Percentiles rank a stretch among this genome's conserved stretches.
Evolutionary conservation across 2,888 invertebrate genomes (phyloP).

Genomic region (Eupeodes latifasciatus): DNA sequence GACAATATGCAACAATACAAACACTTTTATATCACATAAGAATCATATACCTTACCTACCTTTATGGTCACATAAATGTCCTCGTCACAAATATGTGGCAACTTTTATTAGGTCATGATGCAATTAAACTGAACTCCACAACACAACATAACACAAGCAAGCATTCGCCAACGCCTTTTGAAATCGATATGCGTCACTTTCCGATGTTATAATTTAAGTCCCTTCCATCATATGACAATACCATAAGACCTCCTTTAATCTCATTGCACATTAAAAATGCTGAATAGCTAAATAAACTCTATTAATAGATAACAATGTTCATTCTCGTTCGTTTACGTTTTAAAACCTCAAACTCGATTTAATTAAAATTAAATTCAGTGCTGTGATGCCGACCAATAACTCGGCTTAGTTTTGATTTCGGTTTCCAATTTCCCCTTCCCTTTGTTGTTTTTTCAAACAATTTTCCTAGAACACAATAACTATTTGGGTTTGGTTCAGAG

Average conservation of each 20-base stretch:
- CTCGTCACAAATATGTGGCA: conserved; percentile 18
- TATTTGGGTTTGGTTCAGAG: background rate
- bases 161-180: conserved; percentile 27
- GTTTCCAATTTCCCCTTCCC: conserved; percentile 36
- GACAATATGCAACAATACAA: too few relatives aligned
- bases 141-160: background rate
- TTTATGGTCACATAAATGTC: background rate
- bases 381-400: conserved; percentile 14
- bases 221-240: background rate
- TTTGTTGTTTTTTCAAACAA: background rate
- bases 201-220: conserved; percentile 19
- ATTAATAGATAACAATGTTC: conserved; percentile 9
- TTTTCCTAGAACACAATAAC: conserved; percentile 42
- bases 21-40: too few relatives aligned
- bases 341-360: conserved; percentile 37
- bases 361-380: conserved; percentile 45
- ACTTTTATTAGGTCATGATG: conserved; percentile 12
- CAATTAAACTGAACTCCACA: conserved; percentile 1
- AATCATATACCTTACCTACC: background rate
- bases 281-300: conserved; percentile 24
- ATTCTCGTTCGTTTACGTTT: background rate
- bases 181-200: conserved; percentile 37
- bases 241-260: conserved; percentile 15
- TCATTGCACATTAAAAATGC: conserved; percentile 7
- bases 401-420: conserved; percentile 28